phyloP scores from a whole-genome alignment of 64 coral and sea anemone genomes.

The Pocillopora damicornis region DNA sequence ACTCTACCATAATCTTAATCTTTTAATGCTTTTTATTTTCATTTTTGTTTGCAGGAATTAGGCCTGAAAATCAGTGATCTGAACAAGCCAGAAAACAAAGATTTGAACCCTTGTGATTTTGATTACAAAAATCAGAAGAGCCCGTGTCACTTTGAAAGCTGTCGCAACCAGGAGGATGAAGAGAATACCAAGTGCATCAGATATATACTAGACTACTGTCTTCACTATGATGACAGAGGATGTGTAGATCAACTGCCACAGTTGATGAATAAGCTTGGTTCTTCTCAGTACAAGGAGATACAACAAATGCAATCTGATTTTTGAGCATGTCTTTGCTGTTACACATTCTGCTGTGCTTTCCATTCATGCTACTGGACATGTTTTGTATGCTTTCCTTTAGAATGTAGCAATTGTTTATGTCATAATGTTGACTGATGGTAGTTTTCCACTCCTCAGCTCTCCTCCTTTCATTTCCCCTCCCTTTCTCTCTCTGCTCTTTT shows the following conservation, averaged over 20 bases:
- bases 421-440: no score
- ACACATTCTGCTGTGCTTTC: no score
- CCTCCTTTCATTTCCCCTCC: no score
- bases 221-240: constrained; percentile 74
- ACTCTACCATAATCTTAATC: no score
- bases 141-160: constrained; percentile 52
- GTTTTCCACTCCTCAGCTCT: no score
- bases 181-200: constrained; percentile 55
- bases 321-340: neutral
- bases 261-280: constrained; percentile 68
- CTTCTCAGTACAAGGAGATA: constrained; percentile 47
- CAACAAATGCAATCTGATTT: constrained; percentile 39
- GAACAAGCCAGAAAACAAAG: neutral
- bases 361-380: no score
- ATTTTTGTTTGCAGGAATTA: constrained; percentile 13
- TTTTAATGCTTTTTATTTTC: neutral
- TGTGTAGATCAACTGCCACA: constrained; percentile 86
- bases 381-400: no score
- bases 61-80: neutral
- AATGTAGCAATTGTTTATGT: no score
- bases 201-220: constrained; percentile 87
- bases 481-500: no score
- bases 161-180: constrained; percentile 44
- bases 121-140: constrained; percentile 80
- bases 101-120: constrained; percentile 65